Percentiles rank a stretch among this genome's conserved stretches.
These are phyloP conservation scores for Megaleporinus macrocephalus DNA, from an alignment of 2,113 vertebrate species.

Conservation along the genomic window DNA sequence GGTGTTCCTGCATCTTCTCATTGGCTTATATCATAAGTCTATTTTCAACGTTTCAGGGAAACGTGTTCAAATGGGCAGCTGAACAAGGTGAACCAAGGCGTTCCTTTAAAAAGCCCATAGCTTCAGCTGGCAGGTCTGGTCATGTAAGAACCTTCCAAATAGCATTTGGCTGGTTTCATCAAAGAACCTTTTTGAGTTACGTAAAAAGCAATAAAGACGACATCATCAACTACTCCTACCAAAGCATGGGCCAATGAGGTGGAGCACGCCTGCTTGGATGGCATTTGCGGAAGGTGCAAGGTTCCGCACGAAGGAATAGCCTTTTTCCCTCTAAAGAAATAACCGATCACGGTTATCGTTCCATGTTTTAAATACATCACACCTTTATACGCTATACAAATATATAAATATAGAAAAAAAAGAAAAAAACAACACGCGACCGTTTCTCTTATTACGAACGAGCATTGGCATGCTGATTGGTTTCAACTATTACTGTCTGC, in stretches of 20 bases:
- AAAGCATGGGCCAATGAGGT: background rate
- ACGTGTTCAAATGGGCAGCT: too few relatives aligned
- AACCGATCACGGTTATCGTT: constrained; percentile 51
- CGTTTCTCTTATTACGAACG: constrained; percentile 57
- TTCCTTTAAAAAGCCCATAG: too few relatives aligned
- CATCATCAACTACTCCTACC: background rate
- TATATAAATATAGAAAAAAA: constrained; percentile 79
- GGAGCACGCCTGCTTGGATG: constrained; percentile 6
- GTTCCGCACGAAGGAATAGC: background rate
- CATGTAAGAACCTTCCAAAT: background rate
- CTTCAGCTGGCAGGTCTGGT: background rate
- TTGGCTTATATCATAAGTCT: too few relatives aligned
- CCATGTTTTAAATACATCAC: constrained; percentile 69
- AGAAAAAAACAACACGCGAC: constrained; percentile 44
- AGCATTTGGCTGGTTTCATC: background rate
- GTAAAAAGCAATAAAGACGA: background rate
- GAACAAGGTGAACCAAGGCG: too few relatives aligned
- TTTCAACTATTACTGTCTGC: constrained; percentile 61
- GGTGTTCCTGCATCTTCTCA: too few relatives aligned
- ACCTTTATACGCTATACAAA: constrained; percentile 77
- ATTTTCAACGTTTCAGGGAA: too few relatives aligned
- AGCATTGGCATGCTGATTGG: constrained; percentile 71
- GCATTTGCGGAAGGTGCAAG: constrained; percentile 27
- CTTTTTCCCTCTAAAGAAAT: constrained; percentile 48
- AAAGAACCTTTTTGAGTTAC: background rate